Evolutionary conservation across 2,113 vertebrate genomes (phyloP), one percentile per base, ranked within the genome.

Genomic region (Cariama cristata): DNA sequence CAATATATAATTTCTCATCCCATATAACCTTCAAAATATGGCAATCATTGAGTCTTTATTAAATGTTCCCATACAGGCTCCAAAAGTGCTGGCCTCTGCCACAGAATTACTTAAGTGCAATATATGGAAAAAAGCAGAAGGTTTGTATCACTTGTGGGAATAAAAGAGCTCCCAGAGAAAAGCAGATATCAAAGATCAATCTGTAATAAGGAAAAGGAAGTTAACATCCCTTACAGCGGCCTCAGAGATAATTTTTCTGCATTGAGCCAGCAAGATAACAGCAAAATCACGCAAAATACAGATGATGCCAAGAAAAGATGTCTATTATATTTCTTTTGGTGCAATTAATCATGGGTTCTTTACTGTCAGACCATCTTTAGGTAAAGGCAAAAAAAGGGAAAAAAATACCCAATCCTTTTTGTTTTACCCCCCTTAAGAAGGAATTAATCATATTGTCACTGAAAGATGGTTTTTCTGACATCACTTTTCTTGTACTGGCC

Each of bases 121-220:
- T 91, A 95, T 91, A 97, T 92, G 91, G 86, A 97, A 95, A 96
- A 92, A 16, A 93, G 92, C 64, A 77, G 83, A 96, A 87, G 90
- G 92, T 80, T 92, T 96, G 47, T 81, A 85, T 93, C 86, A 82
- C 93, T 92, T 94, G 21, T 81, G 95, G 91, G 95, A 97, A 97
- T 91, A 96, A 93, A 96, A 91, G 40, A 86, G 73, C 87, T 96
- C 88, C 60, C 64, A 90, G 63, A 95, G 88, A 96, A 94, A 93
- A 91, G 90, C 84, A 92, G 88, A n/a, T 95, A 93, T 95, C 92
- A 94, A 91, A 94, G 94, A 96, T 96, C 87, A 90, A 95, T 94
- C 79, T 69, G 49, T 86, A 96, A 91, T 87, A 83, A 85, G 91
- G 91, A 79, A 88, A 74, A 93, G 69, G 88, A 95, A 95, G 79